Evolutionary conservation across 2,888 invertebrate species (phyloP).

Genomic region (Oxycera nigricornis): DNA sequence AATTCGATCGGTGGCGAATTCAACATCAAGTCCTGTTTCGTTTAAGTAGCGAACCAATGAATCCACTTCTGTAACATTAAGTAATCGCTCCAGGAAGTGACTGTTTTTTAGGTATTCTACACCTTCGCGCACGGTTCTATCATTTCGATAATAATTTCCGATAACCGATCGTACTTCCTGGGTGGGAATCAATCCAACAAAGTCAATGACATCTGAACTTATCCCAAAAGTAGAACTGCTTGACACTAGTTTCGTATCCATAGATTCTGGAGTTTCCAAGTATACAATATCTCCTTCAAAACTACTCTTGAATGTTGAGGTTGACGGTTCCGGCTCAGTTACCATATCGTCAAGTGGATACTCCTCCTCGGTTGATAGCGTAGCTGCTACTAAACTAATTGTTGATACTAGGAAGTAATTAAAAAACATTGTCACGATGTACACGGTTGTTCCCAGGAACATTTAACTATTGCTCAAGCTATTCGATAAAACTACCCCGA

Average conservation of each 20-base stretch:
- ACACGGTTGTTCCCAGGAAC: no score
- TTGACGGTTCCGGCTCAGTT: neutral
- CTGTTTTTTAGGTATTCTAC: slow-evolving; percentile 55
- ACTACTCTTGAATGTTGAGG: neutral
- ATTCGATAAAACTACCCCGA: neutral
- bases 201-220: slow-evolving; percentile 57
- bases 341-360: neutral
- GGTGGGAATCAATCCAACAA: slow-evolving; percentile 56
- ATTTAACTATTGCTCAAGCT: no score
- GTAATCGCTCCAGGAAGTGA: slow-evolving; percentile 53
- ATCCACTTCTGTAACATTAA: slow-evolving; percentile 55
- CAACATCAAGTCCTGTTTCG: slow-evolving; percentile 57
- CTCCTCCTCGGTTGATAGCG: slow-evolving; percentile 38
- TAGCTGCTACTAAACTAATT: slow-evolving; percentile 33
- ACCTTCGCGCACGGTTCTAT: slow-evolving; percentile 57
- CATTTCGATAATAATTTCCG: slow-evolving; percentile 55
- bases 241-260: slow-evolving; percentile 19
- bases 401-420: slow-evolving; percentile 36
- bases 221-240: slow-evolving; percentile 28
- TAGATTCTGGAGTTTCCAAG: slow-evolving; percentile 36
- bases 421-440: slow-evolving; percentile 41
- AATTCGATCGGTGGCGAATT: slow-evolving; percentile 44
- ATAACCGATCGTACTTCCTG: slow-evolving; percentile 55
- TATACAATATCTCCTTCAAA: slow-evolving; percentile 42
- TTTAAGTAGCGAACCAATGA: slow-evolving; percentile 57